These are phyloP conservation scores for Deroptyus accipitrinus DNA, from an alignment of 2,113 vertebrate species.

Conservation along the genomic window DNA sequence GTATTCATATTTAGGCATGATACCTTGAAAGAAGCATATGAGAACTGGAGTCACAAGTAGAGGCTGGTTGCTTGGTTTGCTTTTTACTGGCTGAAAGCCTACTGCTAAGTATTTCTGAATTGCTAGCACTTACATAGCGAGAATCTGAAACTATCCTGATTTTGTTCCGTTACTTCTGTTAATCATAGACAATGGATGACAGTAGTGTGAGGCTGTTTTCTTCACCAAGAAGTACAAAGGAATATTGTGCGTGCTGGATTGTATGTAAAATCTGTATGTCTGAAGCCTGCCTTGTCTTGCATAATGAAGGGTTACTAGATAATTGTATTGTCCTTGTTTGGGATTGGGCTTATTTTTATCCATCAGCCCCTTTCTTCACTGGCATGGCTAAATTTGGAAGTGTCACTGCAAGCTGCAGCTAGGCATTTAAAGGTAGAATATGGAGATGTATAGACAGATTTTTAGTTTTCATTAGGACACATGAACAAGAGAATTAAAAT, in stretches of 20 bases:
- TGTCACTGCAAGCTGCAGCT: background rate
- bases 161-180: background rate
- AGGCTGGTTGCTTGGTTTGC: background rate
- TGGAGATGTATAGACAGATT: background rate
- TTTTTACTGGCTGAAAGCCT: background rate
- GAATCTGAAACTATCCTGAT: background rate
- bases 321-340: conserved; percentile 16
- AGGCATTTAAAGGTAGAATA: background rate
- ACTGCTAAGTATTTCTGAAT: background rate
- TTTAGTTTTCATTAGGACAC: background rate
- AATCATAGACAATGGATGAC: background rate
- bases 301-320: conserved; percentile 11
- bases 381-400: conserved; percentile 16
- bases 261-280: conserved; percentile 13
- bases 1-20: background rate
- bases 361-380: background rate
- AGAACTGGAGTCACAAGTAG: background rate
- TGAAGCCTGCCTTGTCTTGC: conserved; percentile 26
- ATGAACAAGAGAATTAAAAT: background rate
- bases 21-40: background rate
- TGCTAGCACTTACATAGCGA: background rate
- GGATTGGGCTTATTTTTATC: conserved; percentile 32
- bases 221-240: conserved; percentile 29
- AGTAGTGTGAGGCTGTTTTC: conserved; percentile 15
- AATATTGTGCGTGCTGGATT: conserved; percentile 15